Conservation (phyloP, 2,113 vertebrate genomes). For the Lampris megalopsis region DNA sequence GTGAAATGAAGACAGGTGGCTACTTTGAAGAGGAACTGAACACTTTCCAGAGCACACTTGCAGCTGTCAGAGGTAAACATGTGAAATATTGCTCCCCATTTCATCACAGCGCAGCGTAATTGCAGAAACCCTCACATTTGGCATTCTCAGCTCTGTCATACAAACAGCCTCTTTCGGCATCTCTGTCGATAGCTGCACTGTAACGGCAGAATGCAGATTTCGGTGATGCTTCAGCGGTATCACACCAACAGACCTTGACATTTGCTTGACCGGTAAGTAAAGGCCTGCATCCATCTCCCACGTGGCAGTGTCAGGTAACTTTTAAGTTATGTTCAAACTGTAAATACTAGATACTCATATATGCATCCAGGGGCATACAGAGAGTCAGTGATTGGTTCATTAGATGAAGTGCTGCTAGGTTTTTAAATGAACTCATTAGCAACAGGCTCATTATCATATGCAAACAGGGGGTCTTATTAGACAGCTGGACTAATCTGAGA, state of each 20-base stretch:
- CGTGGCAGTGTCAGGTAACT: neutral
- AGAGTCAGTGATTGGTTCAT: slow-evolving; percentile 19
- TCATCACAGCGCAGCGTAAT: neutral
- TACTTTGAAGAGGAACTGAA: neutral
- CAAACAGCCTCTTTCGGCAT: too few relatives aligned
- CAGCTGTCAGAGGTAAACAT: neutral
- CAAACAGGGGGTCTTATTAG: slow-evolving; percentile 78
- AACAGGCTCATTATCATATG: slow-evolving; percentile 73
- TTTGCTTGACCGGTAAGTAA: neutral
- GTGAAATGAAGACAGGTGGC: neutral
- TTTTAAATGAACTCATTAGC: slow-evolving; percentile 78
- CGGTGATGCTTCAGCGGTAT: slow-evolving; percentile 6
- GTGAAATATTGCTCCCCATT: neutral
- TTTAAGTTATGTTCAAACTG: slow-evolving; percentile 19
- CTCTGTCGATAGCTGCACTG: too few relatives aligned
- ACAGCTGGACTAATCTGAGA: slow-evolving; percentile 73
- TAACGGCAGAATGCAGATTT: neutral
- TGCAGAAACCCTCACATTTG: neutral
- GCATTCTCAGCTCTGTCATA: too few relatives aligned
- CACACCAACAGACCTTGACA: slow-evolving; percentile 1
- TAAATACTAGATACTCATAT: slow-evolving; percentile 8
- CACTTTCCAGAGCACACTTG: neutral
- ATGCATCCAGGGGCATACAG: neutral
- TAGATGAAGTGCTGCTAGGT: slow-evolving; percentile 54
- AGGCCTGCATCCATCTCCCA: neutral